These are phyloP conservation scores for Drosophila kikkawai DNA, from an alignment of 1,140 invertebrate species.

Conservation along the genomic window DNA sequence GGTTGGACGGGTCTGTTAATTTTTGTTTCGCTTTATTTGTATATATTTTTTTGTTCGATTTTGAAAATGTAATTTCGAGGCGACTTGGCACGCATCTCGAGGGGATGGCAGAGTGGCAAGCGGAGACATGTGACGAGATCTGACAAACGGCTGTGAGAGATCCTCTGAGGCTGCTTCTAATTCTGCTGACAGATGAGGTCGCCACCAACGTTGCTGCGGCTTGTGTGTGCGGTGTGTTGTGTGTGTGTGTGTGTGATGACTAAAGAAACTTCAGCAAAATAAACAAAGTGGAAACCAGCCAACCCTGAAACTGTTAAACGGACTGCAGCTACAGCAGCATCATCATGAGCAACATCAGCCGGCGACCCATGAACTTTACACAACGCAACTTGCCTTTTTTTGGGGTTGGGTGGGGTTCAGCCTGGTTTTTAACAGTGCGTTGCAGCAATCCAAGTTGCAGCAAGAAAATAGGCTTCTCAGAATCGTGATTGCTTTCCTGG, in stretches of 20 bases:
- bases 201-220: constrained; percentile 66
- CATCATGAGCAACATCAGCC: constrained; percentile 36
- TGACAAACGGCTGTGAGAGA: constrained; percentile 41
- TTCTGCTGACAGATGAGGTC: constrained; percentile 81
- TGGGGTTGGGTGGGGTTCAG: constrained; percentile 18
- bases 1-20: constrained; percentile 68
- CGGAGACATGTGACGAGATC: constrained; percentile 47
- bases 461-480: not conserved
- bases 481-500: not conserved
- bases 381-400: constrained; percentile 43
- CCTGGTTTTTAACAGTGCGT: constrained; percentile 45
- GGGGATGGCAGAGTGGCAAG: constrained; percentile 16
- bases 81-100: constrained; percentile 65
- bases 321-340: constrained; percentile 59
- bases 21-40: constrained; percentile 23
- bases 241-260: constrained; percentile 28
- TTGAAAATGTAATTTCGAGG: constrained; percentile 74
- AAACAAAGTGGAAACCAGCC: constrained; percentile 63
- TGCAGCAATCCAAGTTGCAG: constrained; percentile 47
- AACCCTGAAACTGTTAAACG: constrained; percentile 76
- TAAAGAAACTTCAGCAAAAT: constrained; percentile 26
- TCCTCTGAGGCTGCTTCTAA: constrained; percentile 70
- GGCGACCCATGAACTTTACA: constrained; percentile 80
- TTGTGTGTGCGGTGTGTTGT: constrained; percentile 29
- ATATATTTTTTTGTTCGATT: constrained; percentile 31